These are phyloP conservation scores for Dromaius novaehollandiae DNA, from an alignment of 2,113 vertebrate species.

Conservation along the genomic window DNA sequence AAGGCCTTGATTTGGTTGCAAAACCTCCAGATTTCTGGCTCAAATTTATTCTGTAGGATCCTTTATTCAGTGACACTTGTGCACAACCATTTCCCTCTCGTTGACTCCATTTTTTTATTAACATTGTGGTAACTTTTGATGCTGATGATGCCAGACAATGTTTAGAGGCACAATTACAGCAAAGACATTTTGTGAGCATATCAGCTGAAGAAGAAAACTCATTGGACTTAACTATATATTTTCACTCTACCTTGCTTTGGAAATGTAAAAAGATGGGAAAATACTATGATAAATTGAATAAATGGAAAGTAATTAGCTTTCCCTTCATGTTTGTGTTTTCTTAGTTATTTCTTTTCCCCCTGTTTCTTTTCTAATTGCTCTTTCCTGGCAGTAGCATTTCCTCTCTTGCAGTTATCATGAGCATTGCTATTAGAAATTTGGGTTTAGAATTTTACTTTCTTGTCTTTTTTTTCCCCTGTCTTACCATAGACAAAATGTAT, in stretches of 20 bases:
- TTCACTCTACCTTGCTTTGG: slow-evolving; percentile 8
- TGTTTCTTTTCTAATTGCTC: background rate
- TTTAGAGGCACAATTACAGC: slow-evolving; percentile 67
- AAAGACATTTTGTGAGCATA: background rate
- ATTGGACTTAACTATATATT: slow-evolving; percentile 28
- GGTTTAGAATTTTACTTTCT: background rate
- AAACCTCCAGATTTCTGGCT: background rate
- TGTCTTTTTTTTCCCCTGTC: fast-evolving
- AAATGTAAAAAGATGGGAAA: slow-evolving; percentile 14
- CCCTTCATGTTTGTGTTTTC: slow-evolving; percentile 33
- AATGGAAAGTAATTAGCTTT: slow-evolving; percentile 49
- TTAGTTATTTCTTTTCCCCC: background rate
- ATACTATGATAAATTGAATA: slow-evolving; percentile 32
- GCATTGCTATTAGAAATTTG: slow-evolving; percentile 36
- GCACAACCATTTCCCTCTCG: slow-evolving; percentile 12
- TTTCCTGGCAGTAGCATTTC: slow-evolving; percentile 7
- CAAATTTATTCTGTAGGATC: background rate
- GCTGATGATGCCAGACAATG: slow-evolving; percentile 59
- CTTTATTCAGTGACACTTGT: background rate
- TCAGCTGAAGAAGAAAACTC: slow-evolving; percentile 26
- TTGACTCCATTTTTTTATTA: slow-evolving; percentile 48
- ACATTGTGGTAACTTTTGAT: slow-evolving; percentile 45
- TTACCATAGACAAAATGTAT: background rate
- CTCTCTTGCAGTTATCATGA: background rate
- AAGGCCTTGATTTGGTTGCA: background rate